Conservation (phyloP, 2,113 vertebrate genomes). For the Bothrops jararaca region DNA sequence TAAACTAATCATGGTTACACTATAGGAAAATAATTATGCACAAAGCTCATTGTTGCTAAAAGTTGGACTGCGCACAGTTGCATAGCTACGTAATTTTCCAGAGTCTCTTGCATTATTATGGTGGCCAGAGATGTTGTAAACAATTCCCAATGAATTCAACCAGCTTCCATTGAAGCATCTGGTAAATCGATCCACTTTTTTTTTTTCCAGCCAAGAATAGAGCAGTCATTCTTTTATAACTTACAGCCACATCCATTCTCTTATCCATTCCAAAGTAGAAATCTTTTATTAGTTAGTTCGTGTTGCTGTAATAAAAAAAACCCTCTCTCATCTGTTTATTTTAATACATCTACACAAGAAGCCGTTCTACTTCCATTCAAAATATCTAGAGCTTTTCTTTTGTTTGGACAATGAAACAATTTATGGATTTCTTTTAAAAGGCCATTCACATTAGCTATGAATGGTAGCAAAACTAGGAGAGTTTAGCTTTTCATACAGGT, state of each 20-base stretch:
- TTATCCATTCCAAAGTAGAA: not conserved
- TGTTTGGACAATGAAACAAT: not conserved
- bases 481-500: not conserved
- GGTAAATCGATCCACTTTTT: not conserved
- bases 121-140: not conserved
- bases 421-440: not conserved
- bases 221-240: not conserved
- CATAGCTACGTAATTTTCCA: not conserved
- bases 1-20: not conserved
- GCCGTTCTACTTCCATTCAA: not conserved
- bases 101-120: not conserved
- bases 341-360: not conserved
- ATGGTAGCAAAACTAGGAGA: not conserved
- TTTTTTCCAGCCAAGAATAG: not conserved
- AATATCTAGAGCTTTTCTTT: not conserved
- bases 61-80: not conserved
- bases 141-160: not conserved
- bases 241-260: not conserved
- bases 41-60: not conserved
- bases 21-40: not conserved
- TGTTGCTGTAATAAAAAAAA: not conserved
- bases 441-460: not conserved
- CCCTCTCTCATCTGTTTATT: not conserved
- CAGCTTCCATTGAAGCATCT: not conserved
- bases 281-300: not conserved